A percentile compares a stretch with the other conserved stretches of the same genome.
Conservation (phyloP, 1,140 invertebrate species). For the Magallana gigas region DNA sequence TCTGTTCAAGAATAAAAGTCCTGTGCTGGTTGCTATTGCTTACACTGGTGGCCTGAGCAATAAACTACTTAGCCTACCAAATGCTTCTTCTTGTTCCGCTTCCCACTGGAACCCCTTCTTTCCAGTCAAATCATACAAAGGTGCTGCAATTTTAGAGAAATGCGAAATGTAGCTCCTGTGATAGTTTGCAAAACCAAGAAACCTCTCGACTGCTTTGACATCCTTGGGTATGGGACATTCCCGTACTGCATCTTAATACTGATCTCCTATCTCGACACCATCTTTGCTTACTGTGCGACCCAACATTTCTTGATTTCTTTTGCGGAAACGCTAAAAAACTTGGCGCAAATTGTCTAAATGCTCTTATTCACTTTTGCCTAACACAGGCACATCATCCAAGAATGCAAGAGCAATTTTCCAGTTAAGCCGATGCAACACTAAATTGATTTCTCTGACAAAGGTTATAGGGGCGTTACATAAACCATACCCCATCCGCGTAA, state of each 20-base stretch:
- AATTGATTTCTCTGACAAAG: too few species aligned
- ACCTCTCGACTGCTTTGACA: not conserved
- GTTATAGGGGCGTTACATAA: too few species aligned
- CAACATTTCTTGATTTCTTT: not conserved
- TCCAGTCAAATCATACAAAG: not conserved
- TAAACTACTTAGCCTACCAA: not conserved
- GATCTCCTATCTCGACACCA: not conserved
- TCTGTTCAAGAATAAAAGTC: not conserved
- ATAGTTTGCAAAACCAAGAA: not conserved
- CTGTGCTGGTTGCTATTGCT: not conserved
- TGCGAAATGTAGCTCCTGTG: not conserved
- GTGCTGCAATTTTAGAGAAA: not conserved
- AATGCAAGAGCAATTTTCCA: too few species aligned
- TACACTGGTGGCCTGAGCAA: not conserved
- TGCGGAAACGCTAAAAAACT: not conserved
- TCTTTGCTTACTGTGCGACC: not conserved
- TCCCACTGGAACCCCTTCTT: not conserved
- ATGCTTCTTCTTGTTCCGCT: not conserved
- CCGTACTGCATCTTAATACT: not conserved
- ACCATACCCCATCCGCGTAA: not conserved
- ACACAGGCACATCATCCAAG: too few species aligned
- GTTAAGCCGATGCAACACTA: too few species aligned
- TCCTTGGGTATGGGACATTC: not conserved
- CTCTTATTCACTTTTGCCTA: not conserved
- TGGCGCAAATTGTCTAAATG: not conserved